Percentiles rank a stretch among this genome's conserved stretches.
Conservation (phyloP, 2,888 invertebrate species). For the Caenorhabditis becei region DNA sequence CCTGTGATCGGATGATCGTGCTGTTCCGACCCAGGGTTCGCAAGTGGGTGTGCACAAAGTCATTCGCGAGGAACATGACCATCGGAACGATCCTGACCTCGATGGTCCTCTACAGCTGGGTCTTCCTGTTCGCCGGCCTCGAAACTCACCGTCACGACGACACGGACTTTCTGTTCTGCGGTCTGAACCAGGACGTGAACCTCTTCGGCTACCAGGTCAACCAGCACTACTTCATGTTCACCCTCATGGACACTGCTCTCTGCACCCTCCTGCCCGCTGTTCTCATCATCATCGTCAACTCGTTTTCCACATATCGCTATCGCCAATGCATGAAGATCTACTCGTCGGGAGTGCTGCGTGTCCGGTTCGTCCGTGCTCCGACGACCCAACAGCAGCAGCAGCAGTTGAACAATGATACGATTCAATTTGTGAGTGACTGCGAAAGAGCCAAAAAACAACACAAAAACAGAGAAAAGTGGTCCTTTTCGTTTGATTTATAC, state of each 20-base stretch:
- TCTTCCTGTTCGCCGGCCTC: slow-evolving; percentile 77
- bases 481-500: background rate
- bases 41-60: slow-evolving; percentile 75
- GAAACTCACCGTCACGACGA: slow-evolving; percentile 52
- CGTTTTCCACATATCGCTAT: slow-evolving; percentile 77
- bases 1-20: slow-evolving; percentile 77
- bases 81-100: slow-evolving; percentile 69
- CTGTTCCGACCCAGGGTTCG: slow-evolving; percentile 77
- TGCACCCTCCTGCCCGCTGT: slow-evolving; percentile 78
- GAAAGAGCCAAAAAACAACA: background rate
- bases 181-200: slow-evolving; percentile 71
- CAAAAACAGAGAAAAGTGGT: slow-evolving; percentile 1
- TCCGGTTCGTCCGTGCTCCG: slow-evolving; percentile 72
- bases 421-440: slow-evolving; percentile 54
- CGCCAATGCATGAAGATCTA: slow-evolving; percentile 81
- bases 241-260: slow-evolving; percentile 76
- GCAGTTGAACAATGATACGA: slow-evolving; percentile 54
- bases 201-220: slow-evolving; percentile 58
- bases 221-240: slow-evolving; percentile 77
- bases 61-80: slow-evolving; percentile 74
- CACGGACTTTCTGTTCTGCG: slow-evolving; percentile 72
- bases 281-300: slow-evolving; percentile 79
- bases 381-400: slow-evolving; percentile 54
- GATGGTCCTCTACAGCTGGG: slow-evolving; percentile 75
- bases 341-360: slow-evolving; percentile 78